Percentiles rank a stretch among this genome's conserved stretches.
These are phyloP conservation scores for Siniperca knerii DNA, from an alignment of 2,113 vertebrate genomes.

Conservation along the genomic window DNA sequence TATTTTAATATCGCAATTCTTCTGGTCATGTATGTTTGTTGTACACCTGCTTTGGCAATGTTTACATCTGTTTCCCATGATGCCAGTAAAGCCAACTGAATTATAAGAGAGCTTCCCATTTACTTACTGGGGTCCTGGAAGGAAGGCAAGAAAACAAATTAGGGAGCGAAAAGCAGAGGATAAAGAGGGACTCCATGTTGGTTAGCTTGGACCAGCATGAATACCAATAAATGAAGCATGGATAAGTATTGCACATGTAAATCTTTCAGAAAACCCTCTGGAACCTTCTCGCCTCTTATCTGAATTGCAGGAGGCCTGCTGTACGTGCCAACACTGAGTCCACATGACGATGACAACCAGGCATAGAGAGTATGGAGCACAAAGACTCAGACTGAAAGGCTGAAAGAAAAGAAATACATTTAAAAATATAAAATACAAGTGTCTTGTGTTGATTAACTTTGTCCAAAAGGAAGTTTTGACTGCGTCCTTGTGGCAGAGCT, in stretches of 20 bases:
- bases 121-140: constrained; percentile 19
- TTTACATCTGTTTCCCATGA: too few relatives aligned
- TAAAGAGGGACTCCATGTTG: constrained; percentile 61
- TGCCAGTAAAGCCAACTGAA: too few relatives aligned
- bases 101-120: neutral
- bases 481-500: neutral
- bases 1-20: too few relatives aligned
- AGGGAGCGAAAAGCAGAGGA: constrained; percentile 41
- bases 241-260: constrained; percentile 38
- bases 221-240: constrained; percentile 53
- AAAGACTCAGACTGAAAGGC: neutral
- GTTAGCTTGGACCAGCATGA: constrained; percentile 46
- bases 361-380: too few relatives aligned
- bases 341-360: too few relatives aligned
- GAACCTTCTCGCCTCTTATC: constrained; percentile 37
- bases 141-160: constrained; percentile 38
- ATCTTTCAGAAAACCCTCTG: constrained; percentile 39
- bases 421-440: neutral
- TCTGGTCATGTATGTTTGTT: too few relatives aligned
- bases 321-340: too few relatives aligned
- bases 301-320: constrained; percentile 3
- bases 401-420: too few relatives aligned
- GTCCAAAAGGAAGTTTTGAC: neutral
- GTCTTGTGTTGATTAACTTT: constrained; percentile 7
- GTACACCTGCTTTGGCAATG: too few relatives aligned